phyloP scores from a whole-genome alignment of 2,797 vertebrate species.

The Naso thynnoides region DNA sequence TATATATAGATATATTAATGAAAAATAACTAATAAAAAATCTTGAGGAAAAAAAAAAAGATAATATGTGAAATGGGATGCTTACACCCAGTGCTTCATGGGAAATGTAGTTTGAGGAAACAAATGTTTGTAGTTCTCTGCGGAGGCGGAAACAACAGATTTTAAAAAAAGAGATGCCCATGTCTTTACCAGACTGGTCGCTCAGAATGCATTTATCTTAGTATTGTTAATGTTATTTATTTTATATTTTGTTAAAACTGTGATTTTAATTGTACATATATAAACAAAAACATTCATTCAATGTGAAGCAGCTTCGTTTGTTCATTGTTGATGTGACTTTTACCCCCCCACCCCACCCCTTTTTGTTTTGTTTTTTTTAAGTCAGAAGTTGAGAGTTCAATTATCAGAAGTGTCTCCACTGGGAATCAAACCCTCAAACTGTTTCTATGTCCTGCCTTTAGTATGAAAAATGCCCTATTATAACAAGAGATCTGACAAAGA shows the following conservation, averaged over 20 bases:
- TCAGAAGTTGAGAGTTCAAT: too few relatives aligned
- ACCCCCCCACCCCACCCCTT: too few relatives aligned
- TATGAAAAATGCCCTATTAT: too few relatives aligned
- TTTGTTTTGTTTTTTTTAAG: too few relatives aligned
- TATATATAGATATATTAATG: constrained; percentile 49
- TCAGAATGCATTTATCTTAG: constrained; percentile 79
- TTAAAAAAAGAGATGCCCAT: constrained; percentile 36
- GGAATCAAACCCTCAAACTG: not conserved
- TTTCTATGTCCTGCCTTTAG: too few relatives aligned
- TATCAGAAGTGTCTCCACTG: not conserved
- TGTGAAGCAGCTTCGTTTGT: constrained; percentile 46
- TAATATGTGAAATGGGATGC: constrained; percentile 47
- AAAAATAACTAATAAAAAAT: constrained; percentile 21
- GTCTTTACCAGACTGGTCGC: constrained; percentile 71
- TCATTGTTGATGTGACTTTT: constrained; percentile 12
- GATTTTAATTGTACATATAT: constrained; percentile 82
- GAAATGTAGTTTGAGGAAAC: constrained; percentile 66
- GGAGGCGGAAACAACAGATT: constrained; percentile 45
- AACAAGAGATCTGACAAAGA: too few relatives aligned
- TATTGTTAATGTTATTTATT: constrained; percentile 88
- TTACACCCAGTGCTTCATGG: constrained; percentile 67
- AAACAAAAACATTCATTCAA: constrained; percentile 74
- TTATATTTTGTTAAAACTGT: constrained; percentile 85
- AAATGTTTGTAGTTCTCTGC: constrained; percentile 64
- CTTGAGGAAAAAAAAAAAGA: constrained; percentile 9